These are phyloP conservation scores for Mylabris phalerata DNA, from an alignment of 1,140 invertebrate species.

Conservation along the genomic window DNA sequence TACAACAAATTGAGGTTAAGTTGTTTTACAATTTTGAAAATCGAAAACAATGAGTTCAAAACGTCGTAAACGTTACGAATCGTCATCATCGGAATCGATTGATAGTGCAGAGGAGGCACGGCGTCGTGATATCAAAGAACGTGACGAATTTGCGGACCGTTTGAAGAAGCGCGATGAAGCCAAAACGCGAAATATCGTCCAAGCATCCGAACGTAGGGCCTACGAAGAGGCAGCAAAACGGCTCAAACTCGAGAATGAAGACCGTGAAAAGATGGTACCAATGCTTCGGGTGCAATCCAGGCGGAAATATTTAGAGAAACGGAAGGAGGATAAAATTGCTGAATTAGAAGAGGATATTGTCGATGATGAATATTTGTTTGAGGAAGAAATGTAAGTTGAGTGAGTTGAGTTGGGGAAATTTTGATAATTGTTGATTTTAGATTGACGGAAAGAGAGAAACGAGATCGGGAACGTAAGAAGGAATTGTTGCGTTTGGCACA, in stretches of 20 bases:
- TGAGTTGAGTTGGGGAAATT: neutral
- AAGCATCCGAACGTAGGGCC: constrained; percentile 63
- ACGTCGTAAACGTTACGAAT: constrained; percentile 46
- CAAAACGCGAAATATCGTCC: constrained; percentile 75
- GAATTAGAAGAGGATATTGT: constrained; percentile 90
- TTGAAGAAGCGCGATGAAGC: constrained; percentile 86
- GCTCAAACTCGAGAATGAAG: constrained; percentile 78
- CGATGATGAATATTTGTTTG: constrained; percentile 97
- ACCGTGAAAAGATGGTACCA: constrained; percentile 79
- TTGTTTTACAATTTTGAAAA: too few species aligned
- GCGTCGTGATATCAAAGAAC: constrained; percentile 79
- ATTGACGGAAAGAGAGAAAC: constrained; percentile 78
- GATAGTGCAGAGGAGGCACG: constrained; percentile 49
- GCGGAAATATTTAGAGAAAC: constrained; percentile 88
- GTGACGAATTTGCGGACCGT: constrained; percentile 90
- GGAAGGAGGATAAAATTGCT: constrained; percentile 93
- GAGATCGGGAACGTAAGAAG: constrained; percentile 85
- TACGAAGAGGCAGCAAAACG: constrained; percentile 90
- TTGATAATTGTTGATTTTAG: constrained; percentile 42
- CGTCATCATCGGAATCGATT: constrained; percentile 44
- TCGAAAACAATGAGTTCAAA: too few species aligned
- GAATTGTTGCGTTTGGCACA: constrained; percentile 84
- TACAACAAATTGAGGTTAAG: too few species aligned
- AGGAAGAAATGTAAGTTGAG: constrained; percentile 68
- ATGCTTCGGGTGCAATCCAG: constrained; percentile 85